Conservation (phyloP, 2,888 invertebrate genomes). For the Globia sparganii region DNA sequence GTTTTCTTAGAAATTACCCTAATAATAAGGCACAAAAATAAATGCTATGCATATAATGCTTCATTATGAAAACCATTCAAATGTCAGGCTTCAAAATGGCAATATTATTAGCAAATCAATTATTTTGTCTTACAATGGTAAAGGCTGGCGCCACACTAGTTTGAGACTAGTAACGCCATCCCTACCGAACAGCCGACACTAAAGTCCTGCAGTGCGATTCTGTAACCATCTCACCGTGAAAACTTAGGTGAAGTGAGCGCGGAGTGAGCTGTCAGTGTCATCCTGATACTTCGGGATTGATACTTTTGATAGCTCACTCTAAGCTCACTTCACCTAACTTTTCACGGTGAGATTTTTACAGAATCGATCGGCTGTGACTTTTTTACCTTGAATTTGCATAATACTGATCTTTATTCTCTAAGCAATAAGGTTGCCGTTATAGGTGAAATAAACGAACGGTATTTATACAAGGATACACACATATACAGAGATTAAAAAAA, state of each 20-base stretch:
- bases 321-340: too few species aligned
- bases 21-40: background rate
- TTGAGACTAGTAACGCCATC: conserved; percentile 9
- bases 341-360: too few species aligned
- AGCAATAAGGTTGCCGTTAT: conserved; percentile 20
- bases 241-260: too few species aligned
- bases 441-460: background rate
- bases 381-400: background rate
- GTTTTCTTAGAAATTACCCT: background rate
- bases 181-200: background rate
- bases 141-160: background rate
- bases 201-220: too few species aligned
- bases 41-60: too few species aligned
- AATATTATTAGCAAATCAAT: background rate
- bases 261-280: too few species aligned
- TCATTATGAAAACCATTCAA: background rate
- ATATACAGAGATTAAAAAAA: conserved; percentile 22
- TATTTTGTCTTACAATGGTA: background rate
- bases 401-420: background rate
- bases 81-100: conserved; percentile 7
- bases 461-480: background rate
- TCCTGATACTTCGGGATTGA: too few species aligned
- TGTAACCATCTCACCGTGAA: too few species aligned
- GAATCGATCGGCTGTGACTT: too few species aligned
- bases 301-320: too few species aligned